phyloP scores from a whole-genome alignment of 2,113 vertebrate species.

The Channa argus region DNA sequence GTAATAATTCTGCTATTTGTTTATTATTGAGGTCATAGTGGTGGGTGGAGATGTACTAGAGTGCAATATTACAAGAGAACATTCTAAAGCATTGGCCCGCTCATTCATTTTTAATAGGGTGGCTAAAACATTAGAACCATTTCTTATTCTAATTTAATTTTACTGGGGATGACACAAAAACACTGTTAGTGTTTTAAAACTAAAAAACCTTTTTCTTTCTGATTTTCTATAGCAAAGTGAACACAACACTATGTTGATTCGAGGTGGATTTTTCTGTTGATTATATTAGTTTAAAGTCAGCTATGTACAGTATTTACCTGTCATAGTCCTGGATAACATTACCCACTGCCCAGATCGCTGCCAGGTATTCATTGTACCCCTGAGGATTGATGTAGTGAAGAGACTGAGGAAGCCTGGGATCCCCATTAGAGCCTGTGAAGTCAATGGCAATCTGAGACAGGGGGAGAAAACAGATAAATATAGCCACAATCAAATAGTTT shows the following conservation, averaged over 20 bases:
- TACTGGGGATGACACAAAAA: too few species aligned
- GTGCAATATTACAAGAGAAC: too few species aligned
- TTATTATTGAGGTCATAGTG: too few species aligned
- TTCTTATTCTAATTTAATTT: too few species aligned
- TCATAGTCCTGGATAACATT: slow-evolving; percentile 96
- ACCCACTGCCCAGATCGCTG: slow-evolving; percentile 96
- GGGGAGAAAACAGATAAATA: not conserved
- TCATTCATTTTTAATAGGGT: too few species aligned
- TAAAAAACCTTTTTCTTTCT: too few species aligned
- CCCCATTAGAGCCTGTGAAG: slow-evolving; percentile 96
- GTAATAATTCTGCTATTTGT: too few species aligned
- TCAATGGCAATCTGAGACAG: slow-evolving; percentile 91
- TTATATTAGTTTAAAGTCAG: not conserved
- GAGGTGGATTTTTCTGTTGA: not conserved
- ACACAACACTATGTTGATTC: not conserved
- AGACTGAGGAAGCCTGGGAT: slow-evolving; percentile 88
- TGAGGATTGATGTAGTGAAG: slow-evolving; percentile 93
- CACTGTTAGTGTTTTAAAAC: too few species aligned
- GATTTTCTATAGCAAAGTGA: not conserved
- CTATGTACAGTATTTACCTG: slow-evolving; percentile 77
- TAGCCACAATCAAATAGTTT: too few species aligned
- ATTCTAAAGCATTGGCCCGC: too few species aligned
- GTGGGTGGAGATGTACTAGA: too few species aligned
- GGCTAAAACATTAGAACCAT: too few species aligned
- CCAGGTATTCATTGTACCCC: slow-evolving; percentile 94